A percentile compares a stretch with the other conserved stretches of the same genome.
These are phyloP conservation scores for Melanchra persicariae DNA, from an alignment of 2,888 invertebrate genomes.

Conservation along the genomic window DNA sequence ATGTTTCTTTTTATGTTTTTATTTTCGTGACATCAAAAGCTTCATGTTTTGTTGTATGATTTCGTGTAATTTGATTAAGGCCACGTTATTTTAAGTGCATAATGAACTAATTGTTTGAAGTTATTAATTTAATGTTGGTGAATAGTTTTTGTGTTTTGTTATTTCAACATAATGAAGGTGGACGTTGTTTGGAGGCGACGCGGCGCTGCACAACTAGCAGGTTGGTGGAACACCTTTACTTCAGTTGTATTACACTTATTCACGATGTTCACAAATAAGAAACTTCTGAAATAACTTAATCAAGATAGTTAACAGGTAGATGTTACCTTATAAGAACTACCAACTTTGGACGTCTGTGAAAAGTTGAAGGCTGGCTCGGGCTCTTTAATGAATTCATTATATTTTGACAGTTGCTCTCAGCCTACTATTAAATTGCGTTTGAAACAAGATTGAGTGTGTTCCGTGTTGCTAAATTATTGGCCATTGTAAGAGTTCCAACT, in stretches of 20 bases:
- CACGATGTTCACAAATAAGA: background rate
- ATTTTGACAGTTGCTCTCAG: background rate
- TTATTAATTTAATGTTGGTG: conserved; percentile 66
- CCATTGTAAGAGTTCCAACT: too few relatives aligned
- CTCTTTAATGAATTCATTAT: background rate
- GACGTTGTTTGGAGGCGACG: conserved; percentile 84
- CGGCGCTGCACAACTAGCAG: conserved; percentile 83
- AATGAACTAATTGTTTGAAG: conserved; percentile 68
- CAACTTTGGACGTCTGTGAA: background rate
- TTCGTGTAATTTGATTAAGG: conserved; percentile 70
- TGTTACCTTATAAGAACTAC: background rate
- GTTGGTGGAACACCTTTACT: conserved; percentile 74
- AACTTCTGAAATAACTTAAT: background rate
- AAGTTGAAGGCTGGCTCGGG: conserved; percentile 3
- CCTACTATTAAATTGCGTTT: background rate
- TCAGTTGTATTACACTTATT: background rate
- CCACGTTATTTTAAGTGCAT: conserved; percentile 69
- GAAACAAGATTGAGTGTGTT: background rate
- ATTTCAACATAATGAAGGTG: conserved; percentile 87
- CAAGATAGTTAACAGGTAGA: background rate
- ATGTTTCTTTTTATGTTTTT: conserved; percentile 74
- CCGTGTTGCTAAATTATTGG: background rate
- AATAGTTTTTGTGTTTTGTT: conserved; percentile 78
- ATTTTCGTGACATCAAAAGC: conserved; percentile 76
- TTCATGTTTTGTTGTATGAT: conserved; percentile 76